Evolutionary conservation across 2,797 vertebrate genomes (phyloP).

Genomic region (Rhinella marina): DNA sequence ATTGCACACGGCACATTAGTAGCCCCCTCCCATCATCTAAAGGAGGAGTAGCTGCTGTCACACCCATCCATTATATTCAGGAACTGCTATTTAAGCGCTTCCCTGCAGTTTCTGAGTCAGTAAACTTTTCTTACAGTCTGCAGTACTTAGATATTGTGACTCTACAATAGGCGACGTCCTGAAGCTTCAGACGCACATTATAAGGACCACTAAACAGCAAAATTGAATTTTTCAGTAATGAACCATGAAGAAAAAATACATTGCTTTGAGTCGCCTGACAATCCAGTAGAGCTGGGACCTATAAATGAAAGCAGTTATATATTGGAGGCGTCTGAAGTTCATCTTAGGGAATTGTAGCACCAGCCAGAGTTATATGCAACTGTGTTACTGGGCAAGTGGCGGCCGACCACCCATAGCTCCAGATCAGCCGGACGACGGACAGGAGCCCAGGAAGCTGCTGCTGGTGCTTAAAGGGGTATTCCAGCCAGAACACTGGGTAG

Average conservation of each 20-base stretch:
- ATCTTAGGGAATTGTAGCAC: neutral
- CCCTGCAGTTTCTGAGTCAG: neutral
- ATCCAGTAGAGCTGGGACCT: neutral
- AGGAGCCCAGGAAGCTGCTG: too few species aligned
- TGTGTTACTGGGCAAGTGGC: too few species aligned
- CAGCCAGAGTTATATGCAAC: neutral
- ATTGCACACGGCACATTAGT: neutral
- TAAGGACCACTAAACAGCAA: conserved; percentile 12
- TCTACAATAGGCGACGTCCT: neutral
- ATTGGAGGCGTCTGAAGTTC: neutral
- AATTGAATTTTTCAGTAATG: conserved; percentile 13
- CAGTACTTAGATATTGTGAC: neutral
- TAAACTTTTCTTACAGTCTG: neutral
- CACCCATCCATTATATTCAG: neutral
- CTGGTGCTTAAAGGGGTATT: too few species aligned
- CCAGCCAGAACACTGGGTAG: too few species aligned
- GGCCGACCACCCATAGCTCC: too few species aligned
- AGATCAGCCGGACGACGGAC: too few species aligned
- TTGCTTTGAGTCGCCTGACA: neutral
- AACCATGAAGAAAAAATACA: conserved; percentile 10
- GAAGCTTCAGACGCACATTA: neutral
- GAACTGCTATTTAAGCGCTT: neutral
- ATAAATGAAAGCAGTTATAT: neutral
- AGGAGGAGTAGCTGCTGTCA: too few species aligned
- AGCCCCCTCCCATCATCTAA: neutral